Conservation (phyloP, 1,140 invertebrate genomes). For the Bombus sibiricus region DNA sequence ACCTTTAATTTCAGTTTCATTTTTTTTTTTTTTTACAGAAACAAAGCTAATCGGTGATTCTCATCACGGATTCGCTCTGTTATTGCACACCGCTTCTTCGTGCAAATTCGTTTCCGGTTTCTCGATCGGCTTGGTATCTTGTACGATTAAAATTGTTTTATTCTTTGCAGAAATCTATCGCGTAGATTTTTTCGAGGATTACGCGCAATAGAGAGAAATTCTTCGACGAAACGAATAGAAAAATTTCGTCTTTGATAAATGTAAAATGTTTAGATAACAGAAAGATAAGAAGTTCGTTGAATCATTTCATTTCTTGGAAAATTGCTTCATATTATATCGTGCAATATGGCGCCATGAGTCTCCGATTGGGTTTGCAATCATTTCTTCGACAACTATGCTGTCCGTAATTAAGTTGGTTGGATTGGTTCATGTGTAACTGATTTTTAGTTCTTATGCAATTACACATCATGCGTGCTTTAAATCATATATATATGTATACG, state of each 20-base stretch:
- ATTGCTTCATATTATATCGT: neutral
- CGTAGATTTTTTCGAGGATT: neutral
- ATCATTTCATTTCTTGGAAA: neutral
- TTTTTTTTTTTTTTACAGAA: neutral
- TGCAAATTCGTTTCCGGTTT: neutral
- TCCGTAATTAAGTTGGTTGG: neutral
- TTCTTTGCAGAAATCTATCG: neutral
- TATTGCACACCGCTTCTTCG: neutral
- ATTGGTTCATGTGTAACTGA: neutral
- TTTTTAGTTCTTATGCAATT: neutral
- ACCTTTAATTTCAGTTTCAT: slow-evolving; percentile 9
- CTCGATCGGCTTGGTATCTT: neutral
- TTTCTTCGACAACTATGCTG: neutral
- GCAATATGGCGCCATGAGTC: too few relatives aligned
- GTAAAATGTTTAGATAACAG: neutral
- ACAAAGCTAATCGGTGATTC: slow-evolving; percentile 16
- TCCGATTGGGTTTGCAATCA: neutral
- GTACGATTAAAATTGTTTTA: neutral
- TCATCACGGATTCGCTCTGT: neutral
- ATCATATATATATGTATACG: neutral
- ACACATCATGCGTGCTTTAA: too few relatives aligned
- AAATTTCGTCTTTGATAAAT: neutral
- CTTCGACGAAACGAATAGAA: neutral
- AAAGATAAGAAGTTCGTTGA: neutral
- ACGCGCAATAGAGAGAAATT: neutral